Evolutionary conservation across 1,140 invertebrate species (phyloP), one percentile per base, ranked within the genome.

Genomic region (Rhopalosiphum maidis): DNA sequence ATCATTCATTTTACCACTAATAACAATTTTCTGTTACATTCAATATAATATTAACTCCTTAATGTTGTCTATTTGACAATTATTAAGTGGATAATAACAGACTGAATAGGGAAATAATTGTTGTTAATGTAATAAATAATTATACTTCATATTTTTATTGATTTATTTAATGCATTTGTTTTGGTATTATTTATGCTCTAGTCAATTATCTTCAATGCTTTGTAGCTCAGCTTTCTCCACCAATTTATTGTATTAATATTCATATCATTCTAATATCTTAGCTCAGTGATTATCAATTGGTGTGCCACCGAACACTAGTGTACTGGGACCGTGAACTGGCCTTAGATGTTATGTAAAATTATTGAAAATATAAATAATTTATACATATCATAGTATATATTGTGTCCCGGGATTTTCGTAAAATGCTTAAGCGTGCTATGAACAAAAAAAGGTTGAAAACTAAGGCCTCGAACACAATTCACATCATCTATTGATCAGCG

Each of bases 111-210:
- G 11, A 77, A 77, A 77, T 77, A 77, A 77, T 77, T 77, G 60
- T n/a, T 77, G n/a, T 77, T 77, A 77, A 77, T 77, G 60, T 77
- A 77, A 77, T 77, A 68, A n/a, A n/a, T 68, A 68, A 68, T n/a
- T 18, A 60, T 60, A 60, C 55, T 60, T 30, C 9, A 60, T 60
- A 23, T 60, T 68, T 77, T n/a, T n/a, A n/a, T 77, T n/a, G 30
- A 77, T 77, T 77, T 18, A 35, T 77, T 77, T 2, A n/a, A 18
- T 77, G 15, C 48, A 18, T 77, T 68, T n/a, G 7, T 68, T n/a
- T 68, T 68, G 30, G 30, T n/a, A 68, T 18, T 68, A 68, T 77
- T 77, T 35, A 35, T 77, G 4, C 30, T 77, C 30, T 30, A 4
- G 6, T 68, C 9, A 77, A 77, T 18, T 35, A 18, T n/a, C 60